Conservation (phyloP, 1,140 invertebrate genomes). For the Euborellia annulipes region DNA sequence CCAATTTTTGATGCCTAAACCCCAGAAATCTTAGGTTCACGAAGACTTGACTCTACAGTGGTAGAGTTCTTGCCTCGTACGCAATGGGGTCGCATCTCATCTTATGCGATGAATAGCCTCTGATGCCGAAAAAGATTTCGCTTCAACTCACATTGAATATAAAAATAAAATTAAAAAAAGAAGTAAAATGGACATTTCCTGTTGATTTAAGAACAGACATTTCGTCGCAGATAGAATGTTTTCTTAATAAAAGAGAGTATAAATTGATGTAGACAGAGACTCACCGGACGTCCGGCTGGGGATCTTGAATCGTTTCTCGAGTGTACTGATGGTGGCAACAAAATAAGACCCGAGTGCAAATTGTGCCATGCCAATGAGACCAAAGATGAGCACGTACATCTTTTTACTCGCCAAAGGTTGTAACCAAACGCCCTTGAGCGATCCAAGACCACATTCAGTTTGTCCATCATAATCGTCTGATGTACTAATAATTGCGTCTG, state of each 20-base stretch:
- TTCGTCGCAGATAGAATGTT: too few species aligned
- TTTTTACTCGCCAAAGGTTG: constrained; percentile 24
- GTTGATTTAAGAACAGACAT: background rate
- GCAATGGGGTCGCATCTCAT: too few species aligned
- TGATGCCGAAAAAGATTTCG: too few species aligned
- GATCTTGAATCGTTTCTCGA: constrained; percentile 29
- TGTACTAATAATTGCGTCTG: too few species aligned
- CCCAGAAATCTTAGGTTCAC: too few species aligned
- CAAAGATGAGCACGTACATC: constrained; percentile 25
- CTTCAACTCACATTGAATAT: too few species aligned
- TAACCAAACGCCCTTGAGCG: constrained; percentile 21
- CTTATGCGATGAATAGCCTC: too few species aligned
- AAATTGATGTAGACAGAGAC: too few species aligned
- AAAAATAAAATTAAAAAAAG: background rate
- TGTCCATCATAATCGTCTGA: constrained; percentile 1
- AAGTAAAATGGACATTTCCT: background rate
- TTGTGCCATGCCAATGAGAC: constrained; percentile 20
- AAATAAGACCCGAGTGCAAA: constrained; percentile 25
- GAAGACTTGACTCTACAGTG: too few species aligned
- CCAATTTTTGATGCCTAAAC: too few species aligned
- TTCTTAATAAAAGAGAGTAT: too few species aligned
- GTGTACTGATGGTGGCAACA: constrained; percentile 23
- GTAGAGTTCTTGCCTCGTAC: too few species aligned
- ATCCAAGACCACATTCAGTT: constrained; percentile 16
- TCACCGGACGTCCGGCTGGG: constrained; percentile 24